Evolutionary conservation across 2,888 invertebrate genomes (phyloP), one percentile per base, ranked within the genome.

Genomic region (Trachelus iudaicus): DNA sequence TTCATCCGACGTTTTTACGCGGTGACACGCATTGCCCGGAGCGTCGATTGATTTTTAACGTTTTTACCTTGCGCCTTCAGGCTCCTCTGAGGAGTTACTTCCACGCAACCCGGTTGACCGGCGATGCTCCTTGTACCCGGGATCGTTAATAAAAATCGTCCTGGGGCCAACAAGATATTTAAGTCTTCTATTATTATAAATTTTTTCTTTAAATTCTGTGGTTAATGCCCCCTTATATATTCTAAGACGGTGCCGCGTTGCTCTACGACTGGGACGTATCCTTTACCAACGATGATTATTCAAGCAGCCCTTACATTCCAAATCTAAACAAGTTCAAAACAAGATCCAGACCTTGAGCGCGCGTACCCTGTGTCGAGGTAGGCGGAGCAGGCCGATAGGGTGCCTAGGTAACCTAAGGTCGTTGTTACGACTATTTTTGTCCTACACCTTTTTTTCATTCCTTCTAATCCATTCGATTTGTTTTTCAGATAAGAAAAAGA

Each of bases 301-400:
- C 33, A 23, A 71, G 71, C 71, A 71, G 71, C 71, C 71, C 71
- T 71, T 71, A 34, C 71, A 71, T 71, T 71, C 71, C 71, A 34
- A 71, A 34, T 34, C 71, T 4, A 34, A 71, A 34, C 71, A 34
- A 31, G 71, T 34, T 71, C 71, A 71, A 71, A 71, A 71, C 71
- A 34, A 71, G 71, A 71, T 71, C 33, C 71, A 34, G 71, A 31
- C 71, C 71, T 71, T 34, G 13, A 56, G 56, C 33, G 23, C 31
- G 33, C 71, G 71, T 71, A 31, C 13, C 71, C 33, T 15, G 31
- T 34, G 71, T 33, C 71, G 71, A 56, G 23, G 33, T 71, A 34
- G 71, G 71, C 71, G 71, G 71, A 71, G 31, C 71, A 34, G 71
- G 0, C 31, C 71, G 71, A 71, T 71, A 71, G 71, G 34, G 34